Conservation (phyloP, 2,113 vertebrate species). For the Crotophaga sulcirostris region DNA sequence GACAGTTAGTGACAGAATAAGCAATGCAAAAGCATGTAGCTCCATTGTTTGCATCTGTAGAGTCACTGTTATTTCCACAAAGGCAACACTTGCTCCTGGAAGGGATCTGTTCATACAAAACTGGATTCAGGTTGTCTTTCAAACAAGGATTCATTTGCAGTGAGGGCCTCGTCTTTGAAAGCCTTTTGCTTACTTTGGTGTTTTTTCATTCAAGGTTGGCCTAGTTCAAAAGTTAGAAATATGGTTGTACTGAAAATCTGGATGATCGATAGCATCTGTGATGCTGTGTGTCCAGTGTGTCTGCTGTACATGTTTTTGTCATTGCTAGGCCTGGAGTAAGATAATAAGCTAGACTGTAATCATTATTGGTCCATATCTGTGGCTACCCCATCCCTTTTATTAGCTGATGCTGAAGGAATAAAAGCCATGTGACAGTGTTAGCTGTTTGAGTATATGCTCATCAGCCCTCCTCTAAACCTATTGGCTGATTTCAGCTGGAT, state of each 20-base stretch:
- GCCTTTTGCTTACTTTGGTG: neutral
- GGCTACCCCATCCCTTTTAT: neutral
- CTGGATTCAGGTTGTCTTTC: conserved; percentile 12
- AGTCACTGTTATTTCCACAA: conserved; percentile 32
- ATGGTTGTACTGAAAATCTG: neutral
- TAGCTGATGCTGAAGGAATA: neutral
- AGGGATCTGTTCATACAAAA: neutral
- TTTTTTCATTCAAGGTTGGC: neutral
- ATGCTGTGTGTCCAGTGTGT: neutral
- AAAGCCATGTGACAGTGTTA: neutral
- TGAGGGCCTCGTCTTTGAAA: neutral
- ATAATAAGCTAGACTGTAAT: neutral
- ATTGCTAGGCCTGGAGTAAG: neutral
- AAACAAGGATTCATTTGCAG: neutral
- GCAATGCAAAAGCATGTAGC: conserved; percentile 41
- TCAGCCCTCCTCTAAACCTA: neutral
- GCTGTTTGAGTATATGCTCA: neutral
- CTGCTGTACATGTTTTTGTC: neutral
- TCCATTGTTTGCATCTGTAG: conserved; percentile 49
- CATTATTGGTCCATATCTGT: neutral
- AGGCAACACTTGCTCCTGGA: conserved; percentile 30
- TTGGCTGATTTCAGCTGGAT: neutral
- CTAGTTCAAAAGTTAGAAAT: neutral
- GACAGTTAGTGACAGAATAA: conserved; percentile 63
- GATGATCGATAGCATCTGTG: neutral